Conservation (phyloP, 2,797 vertebrate species). For the Ispidina picta region DNA sequence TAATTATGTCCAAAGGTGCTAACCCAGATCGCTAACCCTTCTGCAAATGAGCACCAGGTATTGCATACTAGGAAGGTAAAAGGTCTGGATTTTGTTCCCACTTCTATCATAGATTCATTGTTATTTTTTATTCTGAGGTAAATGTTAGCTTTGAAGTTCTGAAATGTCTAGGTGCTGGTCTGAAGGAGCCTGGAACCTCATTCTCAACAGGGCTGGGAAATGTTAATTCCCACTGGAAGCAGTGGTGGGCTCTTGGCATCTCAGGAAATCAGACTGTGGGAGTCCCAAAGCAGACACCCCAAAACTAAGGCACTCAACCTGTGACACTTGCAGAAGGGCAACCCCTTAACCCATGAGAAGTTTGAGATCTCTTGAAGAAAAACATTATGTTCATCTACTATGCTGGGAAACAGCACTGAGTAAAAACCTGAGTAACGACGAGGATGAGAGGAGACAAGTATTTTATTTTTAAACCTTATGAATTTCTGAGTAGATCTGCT, state of each 20-base stretch:
- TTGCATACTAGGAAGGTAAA: background rate
- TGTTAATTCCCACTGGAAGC: background rate
- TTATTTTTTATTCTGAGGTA: background rate
- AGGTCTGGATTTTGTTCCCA: background rate
- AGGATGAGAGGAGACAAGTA: constrained; percentile 44
- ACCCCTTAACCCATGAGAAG: background rate
- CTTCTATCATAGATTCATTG: background rate
- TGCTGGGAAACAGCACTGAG: background rate
- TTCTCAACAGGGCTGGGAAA: background rate
- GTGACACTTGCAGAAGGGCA: background rate
- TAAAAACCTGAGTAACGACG: background rate
- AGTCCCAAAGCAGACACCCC: background rate
- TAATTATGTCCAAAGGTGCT: background rate
- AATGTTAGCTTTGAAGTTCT: background rate
- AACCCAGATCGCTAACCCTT: background rate
- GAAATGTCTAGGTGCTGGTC: background rate
- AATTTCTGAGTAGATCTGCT: constrained; percentile 55
- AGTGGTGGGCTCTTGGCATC: background rate
- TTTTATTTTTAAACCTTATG: constrained; percentile 65
- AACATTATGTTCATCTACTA: background rate
- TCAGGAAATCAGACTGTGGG: background rate
- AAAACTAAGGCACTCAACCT: background rate
- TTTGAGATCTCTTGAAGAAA: background rate
- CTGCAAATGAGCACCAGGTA: background rate
- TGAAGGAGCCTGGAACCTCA: background rate